Conservation (phyloP, 2,888 invertebrate species). For the Ochropleura leucogaster region DNA sequence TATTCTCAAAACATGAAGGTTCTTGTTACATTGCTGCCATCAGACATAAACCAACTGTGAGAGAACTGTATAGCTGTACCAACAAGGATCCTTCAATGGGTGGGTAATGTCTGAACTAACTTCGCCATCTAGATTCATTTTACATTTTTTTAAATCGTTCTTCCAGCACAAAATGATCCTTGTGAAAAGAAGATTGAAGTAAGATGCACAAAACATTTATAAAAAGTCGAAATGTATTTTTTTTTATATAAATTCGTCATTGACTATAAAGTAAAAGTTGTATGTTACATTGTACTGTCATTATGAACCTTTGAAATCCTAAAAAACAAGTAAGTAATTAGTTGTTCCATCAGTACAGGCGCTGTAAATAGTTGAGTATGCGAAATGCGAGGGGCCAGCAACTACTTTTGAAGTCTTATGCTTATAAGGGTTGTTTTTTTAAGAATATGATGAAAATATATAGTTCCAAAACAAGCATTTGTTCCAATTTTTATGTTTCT, state of each 20-base stretch:
- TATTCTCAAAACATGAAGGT: background rate
- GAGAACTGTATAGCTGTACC: background rate
- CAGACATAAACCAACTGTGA: constrained; percentile 1
- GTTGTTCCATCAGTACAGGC: background rate
- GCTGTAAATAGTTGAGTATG: background rate
- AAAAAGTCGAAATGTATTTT: background rate
- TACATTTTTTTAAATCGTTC: background rate
- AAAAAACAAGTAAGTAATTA: no score
- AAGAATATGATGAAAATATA: background rate
- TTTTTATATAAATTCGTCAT: no score
- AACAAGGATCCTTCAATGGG: background rate
- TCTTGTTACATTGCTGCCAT: background rate
- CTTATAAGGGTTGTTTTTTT: background rate
- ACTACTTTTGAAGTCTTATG: no score
- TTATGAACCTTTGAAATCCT: background rate
- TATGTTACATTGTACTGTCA: background rate
- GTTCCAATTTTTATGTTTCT: background rate
- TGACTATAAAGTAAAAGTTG: background rate
- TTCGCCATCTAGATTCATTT: background rate
- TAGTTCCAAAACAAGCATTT: background rate
- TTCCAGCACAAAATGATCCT: background rate
- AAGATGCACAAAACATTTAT: background rate
- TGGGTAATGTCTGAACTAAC: background rate
- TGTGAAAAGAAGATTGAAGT: background rate
- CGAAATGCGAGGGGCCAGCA: background rate